phyloP scores from a whole-genome alignment of 2,888 invertebrate species.

The Spodoptera picta region DNA sequence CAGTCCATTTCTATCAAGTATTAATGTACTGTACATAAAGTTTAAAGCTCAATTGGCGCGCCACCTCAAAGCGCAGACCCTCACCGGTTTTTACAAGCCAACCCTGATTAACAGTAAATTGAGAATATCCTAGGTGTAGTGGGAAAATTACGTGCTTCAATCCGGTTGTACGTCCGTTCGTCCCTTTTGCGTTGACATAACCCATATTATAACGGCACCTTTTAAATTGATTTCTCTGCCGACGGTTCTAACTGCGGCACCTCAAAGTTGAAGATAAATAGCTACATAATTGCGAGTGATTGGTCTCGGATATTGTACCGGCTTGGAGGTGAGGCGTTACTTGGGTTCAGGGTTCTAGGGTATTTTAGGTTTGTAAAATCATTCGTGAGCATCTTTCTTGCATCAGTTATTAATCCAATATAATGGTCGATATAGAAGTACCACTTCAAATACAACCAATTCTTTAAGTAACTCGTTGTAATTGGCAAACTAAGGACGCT shows the following conservation, averaged over 20 bases:
- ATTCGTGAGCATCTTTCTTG: too few relatives aligned
- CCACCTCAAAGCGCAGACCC: too few relatives aligned
- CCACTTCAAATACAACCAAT: too few relatives aligned
- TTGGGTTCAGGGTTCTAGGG: conserved; percentile 1
- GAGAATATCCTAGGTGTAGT: conserved; percentile 64
- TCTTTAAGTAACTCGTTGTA: too few relatives aligned
- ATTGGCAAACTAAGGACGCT: too few relatives aligned
- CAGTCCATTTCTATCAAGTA: too few relatives aligned
- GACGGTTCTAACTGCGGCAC: conserved; percentile 58
- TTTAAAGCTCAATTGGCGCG: too few relatives aligned
- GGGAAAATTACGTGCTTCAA: conserved; percentile 61
- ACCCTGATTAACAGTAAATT: conserved; percentile 73
- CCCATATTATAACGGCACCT: conserved; percentile 78
- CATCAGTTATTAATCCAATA: too few relatives aligned
- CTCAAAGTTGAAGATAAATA: conserved; percentile 45
- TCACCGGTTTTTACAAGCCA: conserved; percentile 28
- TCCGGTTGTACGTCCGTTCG: conserved; percentile 66
- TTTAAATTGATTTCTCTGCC: conserved; percentile 67
- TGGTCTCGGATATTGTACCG: conserved; percentile 43
- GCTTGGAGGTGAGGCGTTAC: conserved; percentile 28
- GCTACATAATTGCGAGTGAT: conserved; percentile 50
- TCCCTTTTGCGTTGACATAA: conserved; percentile 80
- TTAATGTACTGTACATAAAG: too few relatives aligned
- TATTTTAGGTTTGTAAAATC: conserved; percentile 5
- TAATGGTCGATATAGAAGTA: too few relatives aligned